Conservation (phyloP, 1,140 invertebrate genomes). For the Plodia interpunctella region DNA sequence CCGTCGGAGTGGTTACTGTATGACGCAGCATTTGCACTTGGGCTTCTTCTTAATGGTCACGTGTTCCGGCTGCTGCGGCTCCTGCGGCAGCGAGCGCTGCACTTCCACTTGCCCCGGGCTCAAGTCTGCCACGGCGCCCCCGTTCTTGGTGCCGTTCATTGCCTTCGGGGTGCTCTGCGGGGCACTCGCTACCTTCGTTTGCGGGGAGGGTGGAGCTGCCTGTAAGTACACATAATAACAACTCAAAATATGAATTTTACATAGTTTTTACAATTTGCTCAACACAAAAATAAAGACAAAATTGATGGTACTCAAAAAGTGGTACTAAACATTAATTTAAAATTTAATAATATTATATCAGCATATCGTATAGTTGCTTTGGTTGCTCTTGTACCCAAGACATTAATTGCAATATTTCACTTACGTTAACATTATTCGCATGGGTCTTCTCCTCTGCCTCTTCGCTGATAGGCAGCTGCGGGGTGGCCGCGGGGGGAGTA, state of each 20-base stretch:
- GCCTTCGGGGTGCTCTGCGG: slow-evolving; percentile 55
- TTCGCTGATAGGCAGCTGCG: slow-evolving; percentile 50
- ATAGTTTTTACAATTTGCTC: no score
- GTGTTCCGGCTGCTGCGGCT: slow-evolving; percentile 88
- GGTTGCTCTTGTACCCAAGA: no score
- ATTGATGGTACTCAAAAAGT: no score
- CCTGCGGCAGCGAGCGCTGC: slow-evolving; percentile 83
- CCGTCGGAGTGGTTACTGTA: slow-evolving; percentile 81
- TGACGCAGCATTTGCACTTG: slow-evolving; percentile 92
- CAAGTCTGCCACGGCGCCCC: slow-evolving; percentile 43
- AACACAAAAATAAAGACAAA: no score
- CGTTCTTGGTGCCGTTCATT: slow-evolving; percentile 72
- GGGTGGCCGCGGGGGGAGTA: slow-evolving; percentile 54
- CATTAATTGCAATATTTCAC: no score
- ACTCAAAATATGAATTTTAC: no score
- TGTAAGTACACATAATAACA: no score
- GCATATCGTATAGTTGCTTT: no score
- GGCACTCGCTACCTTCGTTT: slow-evolving; percentile 52
- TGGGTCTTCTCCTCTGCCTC: slow-evolving; percentile 57
- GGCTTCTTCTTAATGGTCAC: slow-evolving; percentile 93
- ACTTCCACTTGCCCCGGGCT: slow-evolving; percentile 82
- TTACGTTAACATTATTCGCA: slow-evolving; percentile 59
- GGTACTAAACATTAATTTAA: no score
- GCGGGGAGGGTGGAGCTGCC: slow-evolving; percentile 60
- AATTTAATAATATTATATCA: no score